A percentile compares a stretch with the other conserved stretches of the same genome.
These are phyloP conservation scores for Glaucomys volans DNA, from an alignment of 2,113 vertebrate species.

Conservation along the genomic window DNA sequence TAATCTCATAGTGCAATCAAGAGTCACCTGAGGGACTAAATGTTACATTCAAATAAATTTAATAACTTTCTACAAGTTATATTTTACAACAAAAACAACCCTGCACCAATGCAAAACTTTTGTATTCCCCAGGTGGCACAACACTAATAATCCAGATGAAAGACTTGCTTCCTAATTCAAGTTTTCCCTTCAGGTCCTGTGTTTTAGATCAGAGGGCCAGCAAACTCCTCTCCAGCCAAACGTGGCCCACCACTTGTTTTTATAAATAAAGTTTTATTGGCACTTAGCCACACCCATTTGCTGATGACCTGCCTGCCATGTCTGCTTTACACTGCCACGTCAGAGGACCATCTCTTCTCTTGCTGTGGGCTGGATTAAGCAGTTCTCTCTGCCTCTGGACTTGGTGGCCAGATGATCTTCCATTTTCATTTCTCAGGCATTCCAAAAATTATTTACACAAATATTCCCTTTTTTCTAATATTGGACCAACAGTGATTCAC, in stretches of 20 bases:
- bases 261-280: background rate
- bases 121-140: background rate
- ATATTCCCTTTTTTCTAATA: background rate
- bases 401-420: background rate
- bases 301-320: background rate
- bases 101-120: background rate
- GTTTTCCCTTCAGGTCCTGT: background rate
- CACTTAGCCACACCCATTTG: background rate
- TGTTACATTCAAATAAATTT: background rate
- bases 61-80: background rate
- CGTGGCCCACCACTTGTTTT: background rate
- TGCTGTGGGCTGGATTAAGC: background rate
- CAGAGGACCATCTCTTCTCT: background rate
- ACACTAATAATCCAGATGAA: background rate
- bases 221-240: background rate
- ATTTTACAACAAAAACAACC: slow-evolving; percentile 9
- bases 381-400: background rate
- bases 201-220: background rate
- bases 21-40: background rate
- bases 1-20: background rate
- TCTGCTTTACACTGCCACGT: background rate
- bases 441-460: background rate
- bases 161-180: background rate
- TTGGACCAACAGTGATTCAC: background rate
- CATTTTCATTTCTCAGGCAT: background rate